These are phyloP conservation scores for Falco peregrinus DNA, from an alignment of 2,797 vertebrate genomes.

Conservation along the genomic window DNA sequence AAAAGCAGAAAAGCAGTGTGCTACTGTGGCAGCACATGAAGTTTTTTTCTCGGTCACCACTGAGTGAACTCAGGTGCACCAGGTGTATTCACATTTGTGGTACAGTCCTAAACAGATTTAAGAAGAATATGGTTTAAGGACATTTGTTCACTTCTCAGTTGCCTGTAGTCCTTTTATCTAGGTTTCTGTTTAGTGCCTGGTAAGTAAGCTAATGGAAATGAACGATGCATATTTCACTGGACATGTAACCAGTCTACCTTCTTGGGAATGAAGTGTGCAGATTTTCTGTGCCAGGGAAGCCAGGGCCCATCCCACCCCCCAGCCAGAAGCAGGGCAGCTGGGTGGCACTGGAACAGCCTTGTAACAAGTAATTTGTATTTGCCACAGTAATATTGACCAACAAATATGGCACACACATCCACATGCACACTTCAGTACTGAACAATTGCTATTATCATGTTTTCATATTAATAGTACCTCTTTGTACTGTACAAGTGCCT, in stretches of 20 bases:
- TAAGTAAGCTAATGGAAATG: not conserved
- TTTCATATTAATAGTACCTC: not conserved
- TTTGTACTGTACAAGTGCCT: not conserved
- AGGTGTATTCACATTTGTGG: not conserved
- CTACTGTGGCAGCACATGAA: not conserved
- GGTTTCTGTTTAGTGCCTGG: not conserved
- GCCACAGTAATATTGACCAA: not conserved
- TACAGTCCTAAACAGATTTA: not conserved
- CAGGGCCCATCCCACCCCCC: not conserved
- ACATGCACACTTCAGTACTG: not conserved
- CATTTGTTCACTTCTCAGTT: not conserved
- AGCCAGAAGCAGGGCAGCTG: not conserved
- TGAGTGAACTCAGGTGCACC: not conserved
- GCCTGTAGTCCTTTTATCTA: not conserved
- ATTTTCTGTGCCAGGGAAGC: not conserved
- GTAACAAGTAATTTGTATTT: not conserved
- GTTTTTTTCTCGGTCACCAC: not conserved
- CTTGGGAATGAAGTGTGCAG: not conserved
- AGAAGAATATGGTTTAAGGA: not conserved
- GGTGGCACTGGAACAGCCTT: not conserved
- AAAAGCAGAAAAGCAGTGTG: not conserved
- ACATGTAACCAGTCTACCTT: not conserved
- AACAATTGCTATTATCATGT: not conserved
- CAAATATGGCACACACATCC: not conserved
- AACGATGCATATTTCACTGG: not conserved